These are phyloP conservation scores for Trididemnum nubilum DNA, from an alignment of 23 tunicate species.

Conservation along the genomic window DNA sequence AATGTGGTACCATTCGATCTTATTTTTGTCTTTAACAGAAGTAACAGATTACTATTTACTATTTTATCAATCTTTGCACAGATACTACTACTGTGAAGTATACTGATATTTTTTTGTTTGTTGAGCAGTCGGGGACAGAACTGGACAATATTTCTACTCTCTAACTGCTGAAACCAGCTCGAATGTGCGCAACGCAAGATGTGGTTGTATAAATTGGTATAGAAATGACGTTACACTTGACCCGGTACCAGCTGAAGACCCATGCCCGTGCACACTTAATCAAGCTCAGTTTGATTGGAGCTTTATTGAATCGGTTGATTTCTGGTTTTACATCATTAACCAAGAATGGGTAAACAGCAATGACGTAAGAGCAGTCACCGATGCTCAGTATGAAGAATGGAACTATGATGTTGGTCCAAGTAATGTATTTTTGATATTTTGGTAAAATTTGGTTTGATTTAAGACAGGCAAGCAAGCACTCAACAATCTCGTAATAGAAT, in stretches of 20 bases:
- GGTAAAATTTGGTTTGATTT: too few species aligned
- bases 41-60: too few species aligned
- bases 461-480: too few species aligned
- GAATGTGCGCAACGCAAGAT: neutral
- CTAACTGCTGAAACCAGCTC: neutral
- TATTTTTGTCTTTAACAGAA: too few species aligned
- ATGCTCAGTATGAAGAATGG: too few species aligned
- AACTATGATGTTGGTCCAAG: too few species aligned
- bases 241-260: neutral
- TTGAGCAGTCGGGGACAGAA: neutral
- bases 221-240: neutral
- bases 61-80: too few species aligned
- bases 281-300: neutral
- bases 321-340: constrained; percentile 4
- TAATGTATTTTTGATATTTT: too few species aligned
- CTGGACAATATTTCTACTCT: neutral
- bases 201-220: constrained; percentile 3
- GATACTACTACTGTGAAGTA: neutral
- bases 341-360: too few species aligned
- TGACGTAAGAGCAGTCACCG: too few species aligned
- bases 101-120: neutral
- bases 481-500: too few species aligned
- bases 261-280: neutral
- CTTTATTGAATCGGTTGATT: neutral
- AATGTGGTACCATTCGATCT: too few species aligned